A percentile compares a stretch with the other conserved stretches of the same genome.
These are phyloP conservation scores for Dasypolia templi DNA, from an alignment of 2,888 invertebrate species.

Conservation along the genomic window DNA sequence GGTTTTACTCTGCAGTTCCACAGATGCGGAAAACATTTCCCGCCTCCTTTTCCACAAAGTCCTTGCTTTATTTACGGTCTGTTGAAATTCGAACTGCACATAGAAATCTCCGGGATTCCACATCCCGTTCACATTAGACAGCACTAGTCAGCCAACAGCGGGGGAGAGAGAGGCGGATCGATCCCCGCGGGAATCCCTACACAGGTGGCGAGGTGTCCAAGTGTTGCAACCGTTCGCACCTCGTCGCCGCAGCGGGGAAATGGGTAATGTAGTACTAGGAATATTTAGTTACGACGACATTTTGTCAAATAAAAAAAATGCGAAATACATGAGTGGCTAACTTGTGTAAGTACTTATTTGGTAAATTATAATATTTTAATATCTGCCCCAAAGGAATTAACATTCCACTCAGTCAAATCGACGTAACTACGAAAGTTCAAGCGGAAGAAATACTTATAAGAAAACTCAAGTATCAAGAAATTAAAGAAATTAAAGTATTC, in stretches of 20 bases:
- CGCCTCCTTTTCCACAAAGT: slow-evolving; percentile 26
- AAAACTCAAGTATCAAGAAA: not conserved
- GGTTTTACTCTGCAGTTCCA: not conserved
- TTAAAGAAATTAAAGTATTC: too few species aligned
- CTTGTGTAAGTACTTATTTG: not conserved
- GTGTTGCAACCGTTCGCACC: slow-evolving; percentile 60
- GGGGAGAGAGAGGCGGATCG: slow-evolving; percentile 68
- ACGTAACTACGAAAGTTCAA: not conserved
- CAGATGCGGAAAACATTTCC: slow-evolving; percentile 16
- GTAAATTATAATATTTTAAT: not conserved
- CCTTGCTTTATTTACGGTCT: slow-evolving; percentile 27
- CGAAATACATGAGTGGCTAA: not conserved
- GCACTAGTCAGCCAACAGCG: slow-evolving; percentile 41
- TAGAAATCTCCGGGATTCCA: slow-evolving; percentile 44
- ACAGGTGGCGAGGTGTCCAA: slow-evolving; percentile 66
- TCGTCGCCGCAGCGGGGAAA: slow-evolving; percentile 51
- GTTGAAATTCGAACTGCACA: slow-evolving; percentile 47
- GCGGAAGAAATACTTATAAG: too few species aligned
- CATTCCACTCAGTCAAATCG: too few species aligned
- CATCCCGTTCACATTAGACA: slow-evolving; percentile 44
- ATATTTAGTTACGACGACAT: slow-evolving; percentile 15
- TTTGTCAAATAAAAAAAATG: not conserved
- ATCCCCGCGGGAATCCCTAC: slow-evolving; percentile 75
- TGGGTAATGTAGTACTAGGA: slow-evolving; percentile 12
- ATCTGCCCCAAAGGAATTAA: too few species aligned